Evolutionary conservation across 23 tunicate species (phyloP), one percentile per base, ranked within the genome.

Genomic region (Styela clava): DNA sequence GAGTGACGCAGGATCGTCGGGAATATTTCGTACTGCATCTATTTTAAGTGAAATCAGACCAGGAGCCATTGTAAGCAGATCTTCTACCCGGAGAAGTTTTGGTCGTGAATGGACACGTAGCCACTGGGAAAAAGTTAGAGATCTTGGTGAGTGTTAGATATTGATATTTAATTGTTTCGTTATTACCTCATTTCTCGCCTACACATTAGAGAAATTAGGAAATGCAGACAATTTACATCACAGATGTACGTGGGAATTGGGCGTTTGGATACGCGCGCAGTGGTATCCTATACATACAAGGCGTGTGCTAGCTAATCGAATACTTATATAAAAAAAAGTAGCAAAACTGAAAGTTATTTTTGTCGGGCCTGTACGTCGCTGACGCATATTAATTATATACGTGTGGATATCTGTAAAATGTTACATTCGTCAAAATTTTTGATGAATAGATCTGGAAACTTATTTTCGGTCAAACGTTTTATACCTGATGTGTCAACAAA

Each of bases 41-140:
- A 52, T 79, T 26, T 79, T 84, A 16, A 83, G 82, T 31, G 88
- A 83, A 62, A 20, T 77, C 2, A 64, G 79, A 28, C 83, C 82
- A 34, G 79, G 83, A 34, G 37, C 85, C 27, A 67, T 86, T 56
- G 74, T 84, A 64, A 76, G 78, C 62, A 73, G 93, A 33, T 32
- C 73, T 21, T 87, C 93, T 2, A 71, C 94, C 3, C 52, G 98
- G 31, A 67, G 86, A 33, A 87, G 94, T 85, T 85, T 83, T 31
- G 98, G 98, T 18, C 76, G 74, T 9, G 98, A 93, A 56, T 93
- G 93, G 98, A 93, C 98, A 0, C 34, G 87, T 28, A 88, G 83
- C 36, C 98, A 93, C 37, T 93, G 98, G 98, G 85, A 88, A 20
- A 93, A 93, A 88, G 61, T 93, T 0, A 84, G 90, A 51, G 94